phyloP scores from a whole-genome alignment of 1,140 invertebrate species.

The Plutomurus gul region DNA sequence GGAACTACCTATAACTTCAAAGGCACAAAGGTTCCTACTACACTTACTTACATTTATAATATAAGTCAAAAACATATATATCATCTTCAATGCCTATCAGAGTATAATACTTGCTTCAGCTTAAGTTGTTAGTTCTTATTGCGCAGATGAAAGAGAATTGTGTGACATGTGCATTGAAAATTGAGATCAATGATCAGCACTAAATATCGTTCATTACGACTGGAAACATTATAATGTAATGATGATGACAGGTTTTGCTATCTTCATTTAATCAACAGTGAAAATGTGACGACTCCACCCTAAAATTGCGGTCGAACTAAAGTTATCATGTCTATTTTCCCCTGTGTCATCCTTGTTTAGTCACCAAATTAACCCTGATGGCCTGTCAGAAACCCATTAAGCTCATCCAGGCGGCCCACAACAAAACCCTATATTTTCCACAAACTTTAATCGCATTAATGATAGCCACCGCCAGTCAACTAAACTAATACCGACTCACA shows the following conservation, averaged over 20 bases:
- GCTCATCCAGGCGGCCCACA: slow-evolving; percentile 16
- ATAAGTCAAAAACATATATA: background rate
- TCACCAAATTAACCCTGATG: slow-evolving; percentile 52
- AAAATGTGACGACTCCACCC: slow-evolving; percentile 48
- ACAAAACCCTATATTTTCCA: slow-evolving; percentile 24
- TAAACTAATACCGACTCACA: background rate
- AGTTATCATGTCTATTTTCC: slow-evolving; percentile 37
- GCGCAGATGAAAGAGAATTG: background rate
- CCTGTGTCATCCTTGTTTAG: slow-evolving; percentile 49
- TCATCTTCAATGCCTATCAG: background rate
- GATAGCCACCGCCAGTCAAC: background rate
- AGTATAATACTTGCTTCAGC: background rate
- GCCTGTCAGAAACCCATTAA: slow-evolving; percentile 47
- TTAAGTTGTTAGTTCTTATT: too few relatives aligned
- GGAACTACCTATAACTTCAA: background rate
- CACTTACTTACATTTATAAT: background rate
- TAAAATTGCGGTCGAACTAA: slow-evolving; percentile 46
- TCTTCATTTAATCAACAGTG: slow-evolving; percentile 49
- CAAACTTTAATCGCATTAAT: slow-evolving; percentile 11
- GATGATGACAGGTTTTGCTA: slow-evolving; percentile 42
- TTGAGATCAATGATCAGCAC: background rate
- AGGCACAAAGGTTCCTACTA: background rate
- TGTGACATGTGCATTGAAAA: slow-evolving; percentile 18
- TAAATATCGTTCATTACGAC: slow-evolving; percentile 13
- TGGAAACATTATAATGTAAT: slow-evolving; percentile 27